phyloP scores from a whole-genome alignment of 2,888 invertebrate genomes.

The Ophion costatus region DNA sequence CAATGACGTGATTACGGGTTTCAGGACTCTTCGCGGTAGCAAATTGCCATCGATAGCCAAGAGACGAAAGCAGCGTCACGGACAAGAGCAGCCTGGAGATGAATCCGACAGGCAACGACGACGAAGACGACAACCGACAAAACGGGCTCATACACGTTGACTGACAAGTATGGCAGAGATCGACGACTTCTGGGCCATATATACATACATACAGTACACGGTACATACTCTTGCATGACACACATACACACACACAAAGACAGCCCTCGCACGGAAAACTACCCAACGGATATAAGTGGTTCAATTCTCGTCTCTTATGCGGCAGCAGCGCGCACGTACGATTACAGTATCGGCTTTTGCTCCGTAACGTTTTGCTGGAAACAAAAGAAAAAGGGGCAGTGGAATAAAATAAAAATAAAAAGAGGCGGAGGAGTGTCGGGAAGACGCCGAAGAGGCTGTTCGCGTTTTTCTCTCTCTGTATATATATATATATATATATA shows the following conservation, averaged over 20 bases:
- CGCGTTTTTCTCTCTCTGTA: not conserved
- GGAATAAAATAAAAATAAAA: not conserved
- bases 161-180: slow-evolving; percentile 19
- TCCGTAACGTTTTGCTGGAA: slow-evolving; percentile 22
- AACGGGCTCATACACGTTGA: slow-evolving; percentile 27
- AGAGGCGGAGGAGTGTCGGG: not conserved
- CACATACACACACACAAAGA: not conserved
- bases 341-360: slow-evolving; percentile 19
- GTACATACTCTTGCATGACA: not conserved
- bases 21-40: slow-evolving; percentile 6
- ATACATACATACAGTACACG: not conserved
- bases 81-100: not conserved
- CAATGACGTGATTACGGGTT: slow-evolving; percentile 46
- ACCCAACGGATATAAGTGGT: slow-evolving; percentile 16
- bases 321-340: slow-evolving; percentile 18
- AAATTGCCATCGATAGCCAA: slow-evolving; percentile 33
- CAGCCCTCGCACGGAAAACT: slow-evolving; percentile 22
- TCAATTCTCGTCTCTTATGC: slow-evolving; percentile 11
- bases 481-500: not conserved
- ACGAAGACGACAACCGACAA: slow-evolving; percentile 1
- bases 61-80: not conserved
- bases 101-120: slow-evolving; percentile 5
- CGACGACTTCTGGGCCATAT: slow-evolving; percentile 7
- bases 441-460: slow-evolving; percentile 14
- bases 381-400: slow-evolving; percentile 1